A percentile compares a stretch with the other conserved stretches of the same genome.
phyloP scores from a whole-genome alignment of 2,797 vertebrate genomes.

The Tenualosa ilisha region DNA sequence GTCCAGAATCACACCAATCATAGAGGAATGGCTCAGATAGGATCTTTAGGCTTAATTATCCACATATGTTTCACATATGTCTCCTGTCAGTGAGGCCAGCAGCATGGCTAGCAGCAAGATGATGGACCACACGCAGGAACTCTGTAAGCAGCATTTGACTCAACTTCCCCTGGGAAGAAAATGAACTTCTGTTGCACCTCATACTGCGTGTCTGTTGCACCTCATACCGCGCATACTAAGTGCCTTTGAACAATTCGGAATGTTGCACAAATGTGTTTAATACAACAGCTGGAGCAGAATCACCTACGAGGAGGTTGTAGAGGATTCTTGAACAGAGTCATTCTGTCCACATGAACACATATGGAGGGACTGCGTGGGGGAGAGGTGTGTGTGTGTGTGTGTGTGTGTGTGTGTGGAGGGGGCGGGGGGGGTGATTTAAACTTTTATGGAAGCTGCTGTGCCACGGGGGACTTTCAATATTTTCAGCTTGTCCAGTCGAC shows the following conservation, averaged over 20 bases:
- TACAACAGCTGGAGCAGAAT: not conserved
- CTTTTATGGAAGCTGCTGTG: not conserved
- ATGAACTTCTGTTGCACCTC: not conserved
- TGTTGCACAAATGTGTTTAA: not conserved
- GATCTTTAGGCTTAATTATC: too few species aligned
- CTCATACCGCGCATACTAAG: too few species aligned
- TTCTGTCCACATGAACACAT: not conserved
- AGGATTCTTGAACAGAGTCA: not conserved
- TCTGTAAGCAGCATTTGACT: not conserved
- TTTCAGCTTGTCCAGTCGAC: not conserved
- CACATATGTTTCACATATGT: too few species aligned
- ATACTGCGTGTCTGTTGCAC: too few species aligned
- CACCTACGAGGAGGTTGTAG: not conserved
- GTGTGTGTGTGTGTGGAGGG: too few species aligned
- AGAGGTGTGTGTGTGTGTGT: too few species aligned
- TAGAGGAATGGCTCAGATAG: too few species aligned
- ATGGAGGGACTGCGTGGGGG: too few species aligned
- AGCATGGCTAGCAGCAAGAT: not conserved
- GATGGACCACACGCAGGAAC: too few species aligned
- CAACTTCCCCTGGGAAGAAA: not conserved
- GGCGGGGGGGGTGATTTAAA: not conserved
- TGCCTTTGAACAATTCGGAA: too few species aligned
- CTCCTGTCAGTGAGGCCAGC: too few species aligned
- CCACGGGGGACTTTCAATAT: not conserved
- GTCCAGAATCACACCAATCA: too few species aligned